Evolutionary conservation across 1,140 invertebrate genomes (phyloP).

Genomic region (Platorchestia sp.): DNA sequence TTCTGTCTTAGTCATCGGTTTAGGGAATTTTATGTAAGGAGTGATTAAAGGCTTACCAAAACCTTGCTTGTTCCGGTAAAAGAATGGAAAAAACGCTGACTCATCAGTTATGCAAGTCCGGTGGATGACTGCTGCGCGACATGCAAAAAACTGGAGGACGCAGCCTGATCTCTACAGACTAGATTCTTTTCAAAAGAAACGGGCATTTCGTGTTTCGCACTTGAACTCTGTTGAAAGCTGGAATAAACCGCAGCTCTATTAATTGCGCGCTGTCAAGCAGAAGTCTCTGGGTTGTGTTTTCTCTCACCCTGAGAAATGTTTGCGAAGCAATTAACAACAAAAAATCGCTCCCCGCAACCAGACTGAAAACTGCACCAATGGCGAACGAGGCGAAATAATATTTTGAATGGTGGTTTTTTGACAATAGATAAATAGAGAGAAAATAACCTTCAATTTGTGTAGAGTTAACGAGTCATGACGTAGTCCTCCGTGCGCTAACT

Average conservation of each 20-base stretch:
- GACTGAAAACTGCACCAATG: neutral
- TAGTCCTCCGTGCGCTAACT: neutral
- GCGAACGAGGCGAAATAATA: neutral
- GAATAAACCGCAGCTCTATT: neutral
- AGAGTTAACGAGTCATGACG: neutral
- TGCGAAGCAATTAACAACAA: neutral
- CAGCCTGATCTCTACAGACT: neutral
- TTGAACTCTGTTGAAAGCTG: neutral
- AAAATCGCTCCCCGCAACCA: neutral
- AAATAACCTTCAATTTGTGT: neutral
- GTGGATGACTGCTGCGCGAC: constrained; percentile 11
- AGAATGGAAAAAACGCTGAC: constrained; percentile 19
- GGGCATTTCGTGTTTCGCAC: neutral
- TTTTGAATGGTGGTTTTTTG: neutral
- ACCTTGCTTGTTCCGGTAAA: neutral
- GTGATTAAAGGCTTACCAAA: neutral
- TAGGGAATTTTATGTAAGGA: neutral
- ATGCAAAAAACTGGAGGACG: neutral
- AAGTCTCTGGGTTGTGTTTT: neutral
- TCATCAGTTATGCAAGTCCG: constrained; percentile 18
- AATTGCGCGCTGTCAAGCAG: neutral
- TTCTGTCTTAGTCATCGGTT: neutral
- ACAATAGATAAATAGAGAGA: neutral
- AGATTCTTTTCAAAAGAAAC: neutral
- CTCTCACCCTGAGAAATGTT: neutral